Conservation (phyloP, 2,888 invertebrate genomes). For the Actias luna region DNA sequence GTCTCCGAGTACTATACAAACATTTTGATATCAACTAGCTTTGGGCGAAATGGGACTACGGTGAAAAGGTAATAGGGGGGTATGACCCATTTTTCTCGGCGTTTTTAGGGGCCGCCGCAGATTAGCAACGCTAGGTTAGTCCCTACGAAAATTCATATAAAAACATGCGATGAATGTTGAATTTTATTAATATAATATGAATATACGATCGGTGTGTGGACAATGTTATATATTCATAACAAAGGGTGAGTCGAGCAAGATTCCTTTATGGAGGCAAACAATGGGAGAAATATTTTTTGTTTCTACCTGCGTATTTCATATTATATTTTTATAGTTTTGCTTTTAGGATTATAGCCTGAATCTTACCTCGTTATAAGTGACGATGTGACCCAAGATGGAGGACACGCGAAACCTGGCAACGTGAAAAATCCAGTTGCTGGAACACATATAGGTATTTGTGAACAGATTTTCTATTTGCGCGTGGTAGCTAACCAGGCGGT, state of each 20-base stretch:
- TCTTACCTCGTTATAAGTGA: no score
- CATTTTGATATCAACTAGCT: slow-evolving; percentile 30
- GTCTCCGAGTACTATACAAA: slow-evolving; percentile 14
- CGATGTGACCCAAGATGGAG: no score
- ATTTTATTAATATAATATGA: slow-evolving; percentile 50
- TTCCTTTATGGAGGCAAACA: background rate
- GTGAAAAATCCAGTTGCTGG: no score
- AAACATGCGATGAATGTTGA: slow-evolving; percentile 48
- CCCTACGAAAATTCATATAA: slow-evolving; percentile 56
- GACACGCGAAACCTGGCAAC: no score
- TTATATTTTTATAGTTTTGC: no score
- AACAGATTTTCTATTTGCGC: no score
- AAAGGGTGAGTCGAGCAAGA: slow-evolving; percentile 24
- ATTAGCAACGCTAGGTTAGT: slow-evolving; percentile 56
- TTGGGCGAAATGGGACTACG: slow-evolving; percentile 30
- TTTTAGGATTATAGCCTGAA: no score
- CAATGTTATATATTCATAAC: slow-evolving; percentile 33
- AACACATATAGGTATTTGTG: no score
- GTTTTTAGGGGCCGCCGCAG: slow-evolving; percentile 57
- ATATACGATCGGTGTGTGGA: slow-evolving; percentile 33
- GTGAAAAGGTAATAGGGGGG: slow-evolving; percentile 16
- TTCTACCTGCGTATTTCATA: background rate
- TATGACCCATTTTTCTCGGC: slow-evolving; percentile 59
- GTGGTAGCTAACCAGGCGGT: no score
- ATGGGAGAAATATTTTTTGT: background rate